Evolutionary conservation across 2,797 vertebrate species (phyloP), one percentile per base, ranked within the genome.

Genomic region (Clarias fuscus): DNA sequence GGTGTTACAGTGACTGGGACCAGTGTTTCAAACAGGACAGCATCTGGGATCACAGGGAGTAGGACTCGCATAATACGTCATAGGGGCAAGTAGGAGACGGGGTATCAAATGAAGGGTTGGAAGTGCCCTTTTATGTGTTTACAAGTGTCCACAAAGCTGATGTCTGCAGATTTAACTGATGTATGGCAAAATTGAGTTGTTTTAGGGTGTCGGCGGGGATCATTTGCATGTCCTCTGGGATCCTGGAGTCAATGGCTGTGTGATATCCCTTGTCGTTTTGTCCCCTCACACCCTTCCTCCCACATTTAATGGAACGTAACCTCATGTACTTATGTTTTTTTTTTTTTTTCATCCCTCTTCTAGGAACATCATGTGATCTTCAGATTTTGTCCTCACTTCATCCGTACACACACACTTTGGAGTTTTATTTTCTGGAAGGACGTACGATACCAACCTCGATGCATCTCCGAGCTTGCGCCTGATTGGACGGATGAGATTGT

Each of bases 321-420:
- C 43, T 43, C 8, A 48, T 48, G 8, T n/a, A 48, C 22, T 80
- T 48, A 53, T 70, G 37, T 85, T 64, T 88, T 73, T 77, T 59
- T 88, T 73, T 77, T 59, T 40, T 30, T 40, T 13, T 13, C 67
- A 17, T 68, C 48, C 82, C n/a, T 86, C 22, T 40, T 37, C 83
- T 67, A 4, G 86, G 83, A 78, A 65, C 88, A 87, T 77, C 87
- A 88, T 89, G 87, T 88, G 77, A 89, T 48, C 85, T 61, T 76
- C 43, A 68, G n/a, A 82, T 73, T 80, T 67, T 64, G 1, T 22
- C 61, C 14, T 77, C 72, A 37, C 64, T 0, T 62, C 30, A 40
- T 24, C 73, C 3, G n/a, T 77, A 17, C 48, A 27, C 72, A 27
- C 48, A 53, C 73, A n/a, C 53, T 17, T 61, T 65, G 79, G 53